Conservation (phyloP, 2,113 vertebrate species). For the Rhynchopsitta pachyrhyncha region DNA sequence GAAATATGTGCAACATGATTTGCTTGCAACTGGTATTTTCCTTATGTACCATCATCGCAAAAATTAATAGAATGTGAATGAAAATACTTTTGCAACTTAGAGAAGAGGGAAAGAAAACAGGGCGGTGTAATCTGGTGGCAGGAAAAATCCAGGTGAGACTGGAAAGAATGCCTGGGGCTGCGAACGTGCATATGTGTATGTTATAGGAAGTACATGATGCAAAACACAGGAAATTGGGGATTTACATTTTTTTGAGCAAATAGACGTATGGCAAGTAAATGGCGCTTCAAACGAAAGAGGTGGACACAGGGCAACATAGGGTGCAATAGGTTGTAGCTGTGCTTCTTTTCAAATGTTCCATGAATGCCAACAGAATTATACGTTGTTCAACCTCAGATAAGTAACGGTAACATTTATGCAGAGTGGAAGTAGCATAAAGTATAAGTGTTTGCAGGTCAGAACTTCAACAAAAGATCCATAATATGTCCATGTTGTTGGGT, state of each 20-base stretch:
- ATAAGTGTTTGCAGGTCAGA: background rate
- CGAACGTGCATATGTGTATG: background rate
- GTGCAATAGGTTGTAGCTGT: background rate
- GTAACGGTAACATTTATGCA: fast-evolving
- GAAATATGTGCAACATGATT: background rate
- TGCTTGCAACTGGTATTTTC: background rate
- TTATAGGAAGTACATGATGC: background rate
- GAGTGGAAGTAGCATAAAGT: background rate
- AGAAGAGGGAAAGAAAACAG: background rate
- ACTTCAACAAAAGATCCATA: background rate
- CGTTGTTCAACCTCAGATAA: background rate
- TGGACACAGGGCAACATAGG: background rate
- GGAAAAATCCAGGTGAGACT: background rate
- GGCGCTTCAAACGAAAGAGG: background rate
- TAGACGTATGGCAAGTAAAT: background rate
- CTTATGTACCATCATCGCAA: background rate
- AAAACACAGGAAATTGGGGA: background rate
- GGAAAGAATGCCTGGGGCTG: background rate
- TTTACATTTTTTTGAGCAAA: fast-evolving
- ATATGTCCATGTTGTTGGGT: background rate
- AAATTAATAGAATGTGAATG: background rate
- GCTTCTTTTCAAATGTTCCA: background rate
- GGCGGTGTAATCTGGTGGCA: background rate
- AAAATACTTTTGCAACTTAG: background rate
- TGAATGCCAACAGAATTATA: background rate